A percentile compares a stretch with the other conserved stretches of the same genome.
phyloP scores from a whole-genome alignment of 2,113 vertebrate genomes.

The Echinops telfairi region DNA sequence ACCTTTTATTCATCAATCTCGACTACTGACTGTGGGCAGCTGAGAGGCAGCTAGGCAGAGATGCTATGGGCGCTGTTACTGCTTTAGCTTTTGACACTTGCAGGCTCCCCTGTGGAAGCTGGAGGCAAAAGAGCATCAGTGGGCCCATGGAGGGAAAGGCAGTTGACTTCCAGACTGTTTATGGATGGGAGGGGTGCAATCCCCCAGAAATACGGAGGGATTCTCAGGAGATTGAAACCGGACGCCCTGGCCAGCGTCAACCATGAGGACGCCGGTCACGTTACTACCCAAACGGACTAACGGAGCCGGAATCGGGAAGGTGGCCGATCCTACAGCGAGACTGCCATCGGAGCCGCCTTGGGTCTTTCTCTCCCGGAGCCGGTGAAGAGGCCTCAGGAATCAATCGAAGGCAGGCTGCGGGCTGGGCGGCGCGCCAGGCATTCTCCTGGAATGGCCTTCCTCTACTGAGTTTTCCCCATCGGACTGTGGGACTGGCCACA shows the following conservation, averaged over 20 bases:
- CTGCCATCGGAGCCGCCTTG: not conserved
- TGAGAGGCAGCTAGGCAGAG: not conserved
- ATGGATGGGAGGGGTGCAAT: not conserved
- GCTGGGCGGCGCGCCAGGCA: not conserved
- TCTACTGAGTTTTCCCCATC: not conserved
- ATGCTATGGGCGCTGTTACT: not conserved
- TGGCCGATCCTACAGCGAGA: not conserved
- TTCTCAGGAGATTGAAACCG: not conserved
- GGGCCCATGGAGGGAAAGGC: not conserved
- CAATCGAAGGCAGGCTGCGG: not conserved
- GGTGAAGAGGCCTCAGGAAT: not conserved
- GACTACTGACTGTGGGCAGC: not conserved
- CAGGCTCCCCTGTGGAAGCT: conserved; percentile 4
- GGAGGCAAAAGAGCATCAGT: not conserved
- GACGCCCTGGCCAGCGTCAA: not conserved
- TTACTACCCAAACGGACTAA: not conserved
- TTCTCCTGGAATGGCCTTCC: not conserved
- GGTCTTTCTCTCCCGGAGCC: not conserved
- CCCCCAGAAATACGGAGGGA: not conserved
- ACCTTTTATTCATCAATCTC: not conserved
- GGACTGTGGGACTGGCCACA: not conserved
- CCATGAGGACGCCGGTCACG: not conserved
- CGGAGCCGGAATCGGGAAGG: too few relatives aligned
- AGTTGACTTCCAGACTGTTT: not conserved
- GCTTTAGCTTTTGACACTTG: not conserved